Evolutionary conservation across 1,140 invertebrate species (phyloP), one percentile per base, ranked within the genome.

Genomic region (Lepidurus packardi): DNA sequence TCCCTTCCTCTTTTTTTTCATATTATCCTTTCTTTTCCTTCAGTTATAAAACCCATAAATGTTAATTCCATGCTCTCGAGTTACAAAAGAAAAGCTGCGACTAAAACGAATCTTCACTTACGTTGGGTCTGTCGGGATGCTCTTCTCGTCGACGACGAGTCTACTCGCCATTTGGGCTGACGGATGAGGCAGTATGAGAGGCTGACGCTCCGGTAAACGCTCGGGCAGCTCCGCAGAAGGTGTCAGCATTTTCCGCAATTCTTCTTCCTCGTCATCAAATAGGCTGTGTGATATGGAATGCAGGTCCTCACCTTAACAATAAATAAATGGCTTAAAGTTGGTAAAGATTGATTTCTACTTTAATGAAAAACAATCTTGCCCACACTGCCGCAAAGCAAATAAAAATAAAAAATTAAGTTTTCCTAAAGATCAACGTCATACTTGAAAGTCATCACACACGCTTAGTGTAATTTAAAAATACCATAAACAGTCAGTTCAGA

Each of bases 71-170:
- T 65, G 53, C 53, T n/a, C n/a, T n/a, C 5, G 16, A 21, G 53
- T 65, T 21, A 21, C 8, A 65, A 16, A 16, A 10, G 21, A n/a
- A 21, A 65, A 34, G 34, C 2, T 34, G 34, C 53, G 21, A 47
- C 10, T 16, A 47, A 6, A 47, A 47, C 9, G 45, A 16, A 47
- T 13, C 53, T 65, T 65, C 8, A 78, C 78, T 78, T 75, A 78
- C 78, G 78, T 78, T 9, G 78, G 78, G 41, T 78, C 78, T 34
- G 78, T 78, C 21, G 78, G 78, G 0, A 78, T 41, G 25, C 78
- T 78, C 41, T 45, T 73, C 24, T 78, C 78, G 78, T 73, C 78
- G 73, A 78, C 73, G n/a, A 74, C 65, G 16, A 78, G 73, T 41
- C 45, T 73, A 73, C 75, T 74, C 5, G 78, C 74, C 16, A 78